Evolutionary conservation across 1,140 invertebrate species (phyloP).

Genomic region (Zaprionus taronus): DNA sequence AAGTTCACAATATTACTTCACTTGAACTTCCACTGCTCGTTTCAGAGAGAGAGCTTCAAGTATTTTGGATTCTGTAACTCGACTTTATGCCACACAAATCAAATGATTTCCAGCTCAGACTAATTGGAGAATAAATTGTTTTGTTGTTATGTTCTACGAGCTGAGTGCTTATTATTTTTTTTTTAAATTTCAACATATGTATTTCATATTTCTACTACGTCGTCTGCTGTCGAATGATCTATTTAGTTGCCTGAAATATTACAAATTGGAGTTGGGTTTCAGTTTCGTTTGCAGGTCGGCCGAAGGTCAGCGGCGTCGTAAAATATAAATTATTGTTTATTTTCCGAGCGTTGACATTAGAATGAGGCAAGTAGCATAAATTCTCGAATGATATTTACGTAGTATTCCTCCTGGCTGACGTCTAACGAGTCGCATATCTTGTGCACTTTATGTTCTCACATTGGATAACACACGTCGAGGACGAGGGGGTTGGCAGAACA

Average conservation of each 20-base stretch:
- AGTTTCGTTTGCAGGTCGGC: constrained; percentile 33
- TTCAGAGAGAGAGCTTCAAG: neutral
- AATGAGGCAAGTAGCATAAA: constrained; percentile 71
- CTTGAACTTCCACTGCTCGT: neutral
- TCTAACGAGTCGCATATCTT: constrained; percentile 58
- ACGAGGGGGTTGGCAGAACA: constrained; percentile 11
- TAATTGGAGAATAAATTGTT: constrained; percentile 22
- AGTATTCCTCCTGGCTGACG: constrained; percentile 27
- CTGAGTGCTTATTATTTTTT: neutral
- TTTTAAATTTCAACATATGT: neutral
- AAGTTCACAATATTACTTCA: neutral
- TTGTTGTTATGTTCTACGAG: constrained; percentile 30
- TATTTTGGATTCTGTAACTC: neutral
- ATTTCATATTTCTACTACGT: constrained; percentile 16
- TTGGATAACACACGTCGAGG: constrained; percentile 64
- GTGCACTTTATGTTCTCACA: constrained; percentile 75
- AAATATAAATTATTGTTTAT: constrained; percentile 75
- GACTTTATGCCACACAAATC: constrained; percentile 59
- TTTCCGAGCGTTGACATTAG: constrained; percentile 59
- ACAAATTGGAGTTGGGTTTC: constrained; percentile 24
- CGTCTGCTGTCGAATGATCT: constrained; percentile 48
- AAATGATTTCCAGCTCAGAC: constrained; percentile 21
- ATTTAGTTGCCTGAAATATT: constrained; percentile 41
- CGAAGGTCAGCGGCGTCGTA: constrained; percentile 71
- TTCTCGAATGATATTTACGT: constrained; percentile 64